Conservation (phyloP, 2,113 vertebrate genomes). For the Melozone crissalis region DNA sequence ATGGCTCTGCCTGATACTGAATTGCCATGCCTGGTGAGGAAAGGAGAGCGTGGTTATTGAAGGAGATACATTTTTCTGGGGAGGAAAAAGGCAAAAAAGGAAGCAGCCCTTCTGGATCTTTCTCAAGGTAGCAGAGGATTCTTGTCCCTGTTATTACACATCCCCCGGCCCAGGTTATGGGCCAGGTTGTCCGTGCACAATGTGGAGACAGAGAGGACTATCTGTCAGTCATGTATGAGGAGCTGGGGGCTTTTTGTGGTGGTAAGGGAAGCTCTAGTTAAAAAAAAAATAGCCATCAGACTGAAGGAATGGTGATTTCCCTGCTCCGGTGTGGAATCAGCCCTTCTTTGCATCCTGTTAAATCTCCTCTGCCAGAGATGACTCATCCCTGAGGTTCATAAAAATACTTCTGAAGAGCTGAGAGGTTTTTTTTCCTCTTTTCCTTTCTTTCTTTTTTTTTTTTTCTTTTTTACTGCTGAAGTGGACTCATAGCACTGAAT, state of each 20-base stretch:
- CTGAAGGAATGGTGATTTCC: background rate
- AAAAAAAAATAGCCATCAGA: background rate
- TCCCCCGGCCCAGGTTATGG: background rate
- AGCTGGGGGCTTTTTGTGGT: background rate
- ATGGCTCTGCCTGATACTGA: background rate
- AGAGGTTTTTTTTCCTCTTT: background rate
- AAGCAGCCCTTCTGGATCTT: background rate
- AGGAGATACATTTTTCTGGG: background rate
- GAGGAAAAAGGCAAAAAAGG: background rate
- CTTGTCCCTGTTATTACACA: background rate
- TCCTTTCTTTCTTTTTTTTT: background rate
- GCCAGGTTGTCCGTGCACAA: background rate
- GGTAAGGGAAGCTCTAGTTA: background rate
- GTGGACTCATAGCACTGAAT: background rate
- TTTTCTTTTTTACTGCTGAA: background rate
- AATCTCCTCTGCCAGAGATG: conserved; percentile 42
- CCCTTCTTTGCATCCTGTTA: conserved; percentile 30
- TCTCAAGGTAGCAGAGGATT: background rate
- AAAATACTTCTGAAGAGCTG: conserved; percentile 37
- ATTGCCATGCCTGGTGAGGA: background rate
- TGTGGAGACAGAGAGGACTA: background rate
- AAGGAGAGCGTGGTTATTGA: background rate
- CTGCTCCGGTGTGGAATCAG: background rate
- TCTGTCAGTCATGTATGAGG: background rate
- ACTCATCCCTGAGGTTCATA: conserved; percentile 50